Evolutionary conservation across 1,140 invertebrate species (phyloP), one percentile per base, ranked within the genome.

Genomic region (Caenorhabditis latens): DNA sequence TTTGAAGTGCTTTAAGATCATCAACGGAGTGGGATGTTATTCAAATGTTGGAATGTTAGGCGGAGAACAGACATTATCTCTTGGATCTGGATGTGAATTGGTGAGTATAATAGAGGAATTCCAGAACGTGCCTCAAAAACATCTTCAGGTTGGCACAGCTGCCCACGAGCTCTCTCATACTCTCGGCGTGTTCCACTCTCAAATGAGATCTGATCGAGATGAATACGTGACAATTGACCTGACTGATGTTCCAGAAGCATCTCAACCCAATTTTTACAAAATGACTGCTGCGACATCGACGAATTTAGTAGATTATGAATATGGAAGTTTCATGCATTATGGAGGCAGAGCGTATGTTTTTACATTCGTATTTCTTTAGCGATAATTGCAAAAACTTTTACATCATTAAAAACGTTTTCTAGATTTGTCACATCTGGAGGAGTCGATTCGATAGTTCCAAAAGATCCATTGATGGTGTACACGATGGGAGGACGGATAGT

Each of bases 281-380:
- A 24, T 50, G 53, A 40, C 50, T 16, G 21, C 67, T 14, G 32
- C 24, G 2, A 19, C 42, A 46, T 55, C 65, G 11, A 40, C 53
- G 14, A 79, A 79, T n/a, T 32, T 65, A 5, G 53, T 55, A 7
- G 40, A 43, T 46, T 86, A 86, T 82, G 85, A 86, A 24, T 86
- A 86, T 40, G 85, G 85, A 57, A 86, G 63, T n/a, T 85, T 86
- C 21, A 83, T 86, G 86, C 75, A 86, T 53, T 86, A 86, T 42
- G 9, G 42, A 5, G 86, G 65, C 32, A 71, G 32, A 42, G 75
- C 86, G 50, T 86, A n/a, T 2, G 86, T 13, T 8, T 40, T 16
- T n/a, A n/a, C n/a, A n/a, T 50, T n/a, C 2, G 3, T 32, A 5
- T 8, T 21, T 24, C 8, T 2, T 11, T 9, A 63, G 8, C 1